A percentile compares a stretch with the other conserved stretches of the same genome.
Evolutionary conservation across 2,113 vertebrate species (phyloP).

Genomic region (Calonectris borealis): DNA sequence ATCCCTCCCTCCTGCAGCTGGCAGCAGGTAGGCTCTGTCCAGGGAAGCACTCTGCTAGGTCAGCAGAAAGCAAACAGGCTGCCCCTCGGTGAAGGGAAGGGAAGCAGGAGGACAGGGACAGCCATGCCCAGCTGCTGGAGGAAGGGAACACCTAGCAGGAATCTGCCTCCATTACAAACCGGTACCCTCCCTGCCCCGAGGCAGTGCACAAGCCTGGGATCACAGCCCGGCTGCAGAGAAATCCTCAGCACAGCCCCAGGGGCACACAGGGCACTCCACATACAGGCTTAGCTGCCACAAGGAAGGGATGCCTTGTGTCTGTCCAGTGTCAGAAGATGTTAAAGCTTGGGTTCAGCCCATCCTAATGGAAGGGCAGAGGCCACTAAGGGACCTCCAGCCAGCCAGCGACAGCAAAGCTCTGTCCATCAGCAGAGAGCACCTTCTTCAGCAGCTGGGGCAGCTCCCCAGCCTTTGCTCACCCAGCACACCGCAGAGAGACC

Average conservation of each 20-base stretch:
- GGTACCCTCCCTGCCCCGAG: neutral
- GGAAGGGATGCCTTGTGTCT: neutral
- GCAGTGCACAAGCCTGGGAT: too few species aligned
- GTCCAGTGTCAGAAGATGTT: accelerated
- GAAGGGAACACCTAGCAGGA: neutral
- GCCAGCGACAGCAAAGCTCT: neutral
- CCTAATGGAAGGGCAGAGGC: neutral
- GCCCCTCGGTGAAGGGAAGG: neutral
- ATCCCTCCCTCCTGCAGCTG: neutral
- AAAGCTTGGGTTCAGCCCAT: neutral
- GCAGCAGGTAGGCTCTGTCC: neutral
- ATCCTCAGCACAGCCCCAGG: neutral
- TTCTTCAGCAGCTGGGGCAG: neutral
- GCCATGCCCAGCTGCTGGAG: neutral
- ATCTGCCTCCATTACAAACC: neutral
- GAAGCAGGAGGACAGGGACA: too few species aligned
- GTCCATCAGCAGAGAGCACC: neutral
- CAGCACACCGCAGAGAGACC: neutral
- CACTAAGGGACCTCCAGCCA: neutral
- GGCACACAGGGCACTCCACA: too few species aligned
- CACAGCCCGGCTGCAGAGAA: neutral
- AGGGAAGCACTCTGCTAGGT: neutral
- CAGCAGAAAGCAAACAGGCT: neutral
- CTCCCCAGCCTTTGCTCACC: neutral
- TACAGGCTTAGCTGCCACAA: accelerated